Evolutionary conservation across 2,888 invertebrate species (phyloP), one percentile per base, ranked within the genome.

Genomic region (Drosophila trichaetosa): DNA sequence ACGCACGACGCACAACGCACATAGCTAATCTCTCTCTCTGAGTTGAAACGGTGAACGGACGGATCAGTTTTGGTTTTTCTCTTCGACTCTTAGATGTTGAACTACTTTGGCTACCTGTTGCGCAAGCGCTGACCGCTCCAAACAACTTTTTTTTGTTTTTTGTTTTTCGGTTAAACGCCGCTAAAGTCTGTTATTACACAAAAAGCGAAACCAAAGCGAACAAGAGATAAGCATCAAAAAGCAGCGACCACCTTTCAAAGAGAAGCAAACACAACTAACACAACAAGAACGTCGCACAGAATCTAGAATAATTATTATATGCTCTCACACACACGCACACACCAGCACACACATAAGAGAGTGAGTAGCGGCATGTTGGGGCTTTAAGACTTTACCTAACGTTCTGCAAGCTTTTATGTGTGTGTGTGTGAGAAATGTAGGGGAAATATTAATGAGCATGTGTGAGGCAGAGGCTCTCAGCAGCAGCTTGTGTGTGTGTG

Each of bases 291-390:
- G 46, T 51, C 36, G 60, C 56, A 58, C 59, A 64, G 83, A 82
- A 80, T 88, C 66, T 89, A 87, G 71, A 89, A 85, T 85, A 80
- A 84, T 88, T 89, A 87, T 87, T 82, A 82, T 84, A 87, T 77
- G 77, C 77, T 40, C 67, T 68, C 49, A 69, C 74, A 42, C n/a
- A 42, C 70, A 70, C 62, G 62, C 53, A 64, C 62, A 64, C 53
- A 64, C 31, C 56, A 72, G 61, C 38, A 33, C 33, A 48, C 52
- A 63, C 33, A 61, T 29, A 66, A 66, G 56, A 18, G 57, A 69
- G 63, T 40, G 71, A 67, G 73, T 67, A 70, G 68, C 52, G 42
- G 48, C 36, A 69, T 49, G 63, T 77, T 69, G 75, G 67, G 52
- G 83, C 83, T 81, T 69, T 69, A 83, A 89, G 89, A 81, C 79